Base-by-base conservation (phyloP, 2,113 vertebrate species). In the Cettia cetti region DNA sequence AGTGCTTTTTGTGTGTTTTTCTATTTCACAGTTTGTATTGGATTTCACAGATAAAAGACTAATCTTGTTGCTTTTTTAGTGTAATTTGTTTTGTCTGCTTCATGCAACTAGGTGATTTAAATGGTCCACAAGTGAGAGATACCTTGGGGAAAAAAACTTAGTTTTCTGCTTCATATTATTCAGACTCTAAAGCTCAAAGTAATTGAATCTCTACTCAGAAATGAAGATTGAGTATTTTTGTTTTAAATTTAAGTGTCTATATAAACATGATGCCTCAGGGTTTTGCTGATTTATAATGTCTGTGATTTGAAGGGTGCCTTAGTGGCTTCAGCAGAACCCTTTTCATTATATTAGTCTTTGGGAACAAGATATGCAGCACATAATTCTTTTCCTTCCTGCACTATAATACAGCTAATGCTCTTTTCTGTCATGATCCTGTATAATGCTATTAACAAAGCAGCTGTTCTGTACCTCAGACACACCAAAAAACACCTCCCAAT, bases 171-270 rank as follows among this genome's bases (percentile, higher is more conserved):
- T 92, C 83, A 19, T 97, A 97, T 97, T 97, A 96, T 94, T 97
- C 97, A 94, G 96, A 90, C 91, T 94, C 89, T 93, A 97, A 96
- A 97, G 92, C 97, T 97, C 94, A 81, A 87, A 96, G 97, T 97
- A 97, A 97, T 97, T 97, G 97, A 97, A 97, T 97, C 95, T 92
- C 95, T 89, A 92, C 94, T 97, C 95, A 94, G 95, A 96, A 97
- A 97, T 70, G 53, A 97, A 97, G 96, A 98, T 93, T 86, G 96
- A 97, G 96, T 96, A 96, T 96, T 98, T 97, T 97, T 97, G 96
- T 97, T 97, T 97, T 95, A 97, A 96, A 97, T 98, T 97, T 97
- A 97, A 98, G 96, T 97, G 95, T 97, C 93, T 97, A 97, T 96
- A 97, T 96, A 97, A 97, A 97, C 96, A 97, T 95, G 95, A 95